Evolutionary conservation across 1,140 invertebrate species (phyloP).

Genomic region (Homalodisca vitripennis): DNA sequence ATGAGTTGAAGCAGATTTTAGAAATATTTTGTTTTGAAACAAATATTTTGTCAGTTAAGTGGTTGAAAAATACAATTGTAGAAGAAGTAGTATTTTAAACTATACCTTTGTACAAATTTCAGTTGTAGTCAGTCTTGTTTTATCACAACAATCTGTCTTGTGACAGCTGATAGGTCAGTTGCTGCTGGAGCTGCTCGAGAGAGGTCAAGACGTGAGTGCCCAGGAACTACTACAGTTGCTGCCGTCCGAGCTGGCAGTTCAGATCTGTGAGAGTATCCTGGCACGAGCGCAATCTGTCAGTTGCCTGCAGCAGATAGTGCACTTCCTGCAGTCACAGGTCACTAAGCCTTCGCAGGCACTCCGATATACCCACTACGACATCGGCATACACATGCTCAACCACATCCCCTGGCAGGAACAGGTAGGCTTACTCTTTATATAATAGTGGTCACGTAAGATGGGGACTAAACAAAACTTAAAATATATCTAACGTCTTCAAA

Average conservation of each 20-base stretch:
- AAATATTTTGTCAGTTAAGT: neutral
- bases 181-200: constrained; percentile 24
- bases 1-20: too few species aligned
- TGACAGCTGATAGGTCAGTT: constrained; percentile 25
- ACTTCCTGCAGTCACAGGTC: neutral
- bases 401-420: constrained; percentile 37
- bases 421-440: constrained; percentile 27
- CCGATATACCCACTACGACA: constrained; percentile 42
- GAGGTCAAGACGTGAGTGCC: neutral
- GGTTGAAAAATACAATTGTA: neutral
- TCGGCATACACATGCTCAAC: constrained; percentile 30
- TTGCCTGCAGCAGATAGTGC: neutral
- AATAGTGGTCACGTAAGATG: too few species aligned
- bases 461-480: too few species aligned
- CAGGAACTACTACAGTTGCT: neutral
- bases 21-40: too few species aligned
- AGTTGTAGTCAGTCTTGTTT: too few species aligned
- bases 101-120: too few species aligned
- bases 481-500: too few species aligned
- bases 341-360: neutral
- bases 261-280: constrained; percentile 19
- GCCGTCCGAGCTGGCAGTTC: constrained; percentile 1
- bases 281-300: neutral
- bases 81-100: too few species aligned
- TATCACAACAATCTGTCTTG: too few species aligned